Percentiles rank a stretch among this genome's conserved stretches.
Conservation (phyloP, 2,888 invertebrate species). For the Zaprionus bogoriensis region DNA sequence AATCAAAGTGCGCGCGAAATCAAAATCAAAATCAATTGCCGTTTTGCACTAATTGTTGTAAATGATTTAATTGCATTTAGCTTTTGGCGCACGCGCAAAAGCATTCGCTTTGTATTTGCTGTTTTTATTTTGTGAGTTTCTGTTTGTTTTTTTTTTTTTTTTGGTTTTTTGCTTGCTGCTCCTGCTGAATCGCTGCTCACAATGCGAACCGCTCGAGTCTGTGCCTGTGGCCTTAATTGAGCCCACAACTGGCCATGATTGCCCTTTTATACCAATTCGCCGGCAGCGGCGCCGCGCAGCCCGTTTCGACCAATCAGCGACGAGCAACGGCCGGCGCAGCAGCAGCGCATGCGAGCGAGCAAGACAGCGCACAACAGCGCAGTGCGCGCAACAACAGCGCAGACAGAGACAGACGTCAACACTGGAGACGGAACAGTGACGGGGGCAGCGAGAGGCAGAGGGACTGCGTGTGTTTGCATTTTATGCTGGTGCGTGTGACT, state of each 20-base stretch:
- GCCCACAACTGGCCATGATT: slow-evolving; percentile 84
- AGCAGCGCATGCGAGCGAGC: slow-evolving; percentile 21
- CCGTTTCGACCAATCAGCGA: slow-evolving; percentile 77
- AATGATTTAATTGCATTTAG: slow-evolving; percentile 80
- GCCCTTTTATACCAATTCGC: slow-evolving; percentile 85
- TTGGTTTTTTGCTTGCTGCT: slow-evolving; percentile 34
- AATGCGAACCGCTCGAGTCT: slow-evolving; percentile 75
- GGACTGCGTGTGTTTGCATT: slow-evolving; percentile 8
- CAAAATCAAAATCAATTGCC: slow-evolving; percentile 73
- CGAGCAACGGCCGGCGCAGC: slow-evolving; percentile 74
- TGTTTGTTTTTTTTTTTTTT: no score
- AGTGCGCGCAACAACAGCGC: no score
- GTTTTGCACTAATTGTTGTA: slow-evolving; percentile 67
- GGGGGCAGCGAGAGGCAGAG: background rate
- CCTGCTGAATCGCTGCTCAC: slow-evolving; percentile 40
- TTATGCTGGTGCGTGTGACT: slow-evolving; percentile 68
- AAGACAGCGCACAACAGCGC: background rate
- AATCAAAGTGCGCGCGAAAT: slow-evolving; percentile 68
- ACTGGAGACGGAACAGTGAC: no score
- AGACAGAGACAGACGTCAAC: no score
- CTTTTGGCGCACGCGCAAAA: slow-evolving; percentile 55
- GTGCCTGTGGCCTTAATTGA: slow-evolving; percentile 83
- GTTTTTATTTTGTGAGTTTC: slow-evolving; percentile 23
- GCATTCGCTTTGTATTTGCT: slow-evolving; percentile 30
- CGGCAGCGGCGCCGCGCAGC: slow-evolving; percentile 41